Evolutionary conservation across 2,113 vertebrate genomes (phyloP).

Genomic region (Elephantulus edwardii): DNA sequence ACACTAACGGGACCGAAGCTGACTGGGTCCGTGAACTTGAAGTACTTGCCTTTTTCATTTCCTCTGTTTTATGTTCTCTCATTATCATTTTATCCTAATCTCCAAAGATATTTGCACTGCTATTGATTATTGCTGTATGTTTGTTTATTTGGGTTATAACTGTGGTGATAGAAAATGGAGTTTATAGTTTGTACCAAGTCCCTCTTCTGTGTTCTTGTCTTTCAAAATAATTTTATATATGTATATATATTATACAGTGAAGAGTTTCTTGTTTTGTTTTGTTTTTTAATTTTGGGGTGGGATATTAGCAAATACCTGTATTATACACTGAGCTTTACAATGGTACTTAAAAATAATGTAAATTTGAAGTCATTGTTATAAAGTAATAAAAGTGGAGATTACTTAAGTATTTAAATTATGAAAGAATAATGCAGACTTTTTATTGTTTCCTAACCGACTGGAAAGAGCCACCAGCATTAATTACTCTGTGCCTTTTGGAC

Average conservation of each 20-base stretch:
- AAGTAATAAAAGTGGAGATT: constrained; percentile 95
- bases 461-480: constrained; percentile 89
- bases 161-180: constrained; percentile 87
- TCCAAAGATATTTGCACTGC: constrained; percentile 99
- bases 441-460: constrained; percentile 86
- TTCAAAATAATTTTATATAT: constrained; percentile 84
- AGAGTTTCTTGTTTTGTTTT: constrained; percentile 71
- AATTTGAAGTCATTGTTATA: constrained; percentile 96
- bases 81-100: constrained; percentile 92
- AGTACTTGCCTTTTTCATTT: constrained; percentile 92
- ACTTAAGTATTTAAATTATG: constrained; percentile 94
- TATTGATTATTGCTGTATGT: constrained; percentile 87
- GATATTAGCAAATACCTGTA: constrained; percentile 92
- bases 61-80: constrained; percentile 86
- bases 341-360: constrained; percentile 96
- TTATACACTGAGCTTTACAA: constrained; percentile 92
- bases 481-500: constrained; percentile 87
- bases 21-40: constrained; percentile 94
- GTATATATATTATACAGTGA: constrained; percentile 82
- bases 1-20: constrained; percentile 86
- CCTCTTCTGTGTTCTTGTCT: constrained; percentile 91
- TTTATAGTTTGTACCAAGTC: constrained; percentile 87
- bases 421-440: constrained; percentile 85
- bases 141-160: constrained; percentile 87
- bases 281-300: constrained; percentile 85